Evolutionary conservation across 2,113 vertebrate species (phyloP), one percentile per base, ranked within the genome.

Genomic region (Centropus bengalensis): DNA sequence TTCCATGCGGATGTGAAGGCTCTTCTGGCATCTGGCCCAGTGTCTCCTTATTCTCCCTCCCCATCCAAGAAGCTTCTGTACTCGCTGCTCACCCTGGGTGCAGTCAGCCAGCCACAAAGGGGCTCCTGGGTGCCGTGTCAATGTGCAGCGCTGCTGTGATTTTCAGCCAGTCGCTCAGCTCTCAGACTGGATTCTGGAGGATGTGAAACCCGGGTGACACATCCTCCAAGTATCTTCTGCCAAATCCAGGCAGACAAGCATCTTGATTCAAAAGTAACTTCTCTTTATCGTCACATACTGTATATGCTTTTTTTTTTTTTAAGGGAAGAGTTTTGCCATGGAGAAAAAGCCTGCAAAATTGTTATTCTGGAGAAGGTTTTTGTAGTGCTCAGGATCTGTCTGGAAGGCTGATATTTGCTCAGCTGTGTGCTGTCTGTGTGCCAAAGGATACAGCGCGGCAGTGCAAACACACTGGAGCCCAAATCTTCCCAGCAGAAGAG

Each of bases 91-190:
- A 0, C 42, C 68, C 80, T 17, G 70, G 18, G 16, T 8, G 51
- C 79, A 40, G 49, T 9, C 75, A 55, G 92, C 40, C 60, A 27
- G 3, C 4, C 2, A 40, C 27, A 28, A 1, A 16, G 13, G 64
- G 69, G 80, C 86, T 84, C 77, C 60, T 18, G 91, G 80, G 26
- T 45, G 73, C 76, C 0, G 0, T 8, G 47, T 11, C 11, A 47
- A 20, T 49, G 74, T 66, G 81, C 84, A 69, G 23, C 9, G 1
- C 2, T 51, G 55, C 74, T 80, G 80, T 44, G 67, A 1, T 68
- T 91, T n/a, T 44, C 92, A 75, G 88, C n/a, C 78, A 54, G 2
- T 68, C 86, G 86, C 82, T 92, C 86, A 87, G 94, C 91, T 91
- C 83, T 87, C 95, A 95, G 77, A 2, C 69, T 28, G 67, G 10